phyloP scores from a whole-genome alignment of 2,113 vertebrate genomes.

The Ammospiza caudacuta region DNA sequence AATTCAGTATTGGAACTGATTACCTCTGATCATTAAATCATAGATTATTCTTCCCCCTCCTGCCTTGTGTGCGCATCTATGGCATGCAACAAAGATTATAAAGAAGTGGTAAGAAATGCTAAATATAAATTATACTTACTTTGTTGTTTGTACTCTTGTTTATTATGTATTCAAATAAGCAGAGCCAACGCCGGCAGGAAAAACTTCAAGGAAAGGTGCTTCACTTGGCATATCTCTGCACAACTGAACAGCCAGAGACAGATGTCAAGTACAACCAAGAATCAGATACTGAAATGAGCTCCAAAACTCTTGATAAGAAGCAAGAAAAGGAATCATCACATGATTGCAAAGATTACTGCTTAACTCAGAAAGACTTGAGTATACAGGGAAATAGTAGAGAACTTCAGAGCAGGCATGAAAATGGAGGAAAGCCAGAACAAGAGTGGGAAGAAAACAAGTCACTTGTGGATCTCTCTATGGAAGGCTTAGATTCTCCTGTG shows the following conservation, averaged over 20 bases:
- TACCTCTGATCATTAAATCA: neutral
- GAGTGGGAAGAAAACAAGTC: neutral
- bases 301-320: constrained; percentile 12
- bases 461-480: neutral
- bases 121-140: neutral
- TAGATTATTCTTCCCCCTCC: neutral
- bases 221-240: constrained; percentile 48
- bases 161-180: neutral
- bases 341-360: neutral
- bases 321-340: constrained; percentile 38
- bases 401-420: constrained; percentile 26
- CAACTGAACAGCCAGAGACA: constrained; percentile 36
- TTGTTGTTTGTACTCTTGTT: neutral
- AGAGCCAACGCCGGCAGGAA: constrained; percentile 90
- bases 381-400: constrained; percentile 6
- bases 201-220: constrained; percentile 81
- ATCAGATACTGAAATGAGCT: constrained; percentile 41
- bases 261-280: neutral
- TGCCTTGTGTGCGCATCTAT: neutral
- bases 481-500: neutral
- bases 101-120: neutral
- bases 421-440: constrained; percentile 10
- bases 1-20: neutral
- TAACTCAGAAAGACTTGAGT: constrained; percentile 30
- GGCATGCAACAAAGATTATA: neutral